Percentiles rank a stretch among this genome's conserved stretches.
phyloP scores from a whole-genome alignment of 2,113 vertebrate species.

The Microtus richardsoni region DNA sequence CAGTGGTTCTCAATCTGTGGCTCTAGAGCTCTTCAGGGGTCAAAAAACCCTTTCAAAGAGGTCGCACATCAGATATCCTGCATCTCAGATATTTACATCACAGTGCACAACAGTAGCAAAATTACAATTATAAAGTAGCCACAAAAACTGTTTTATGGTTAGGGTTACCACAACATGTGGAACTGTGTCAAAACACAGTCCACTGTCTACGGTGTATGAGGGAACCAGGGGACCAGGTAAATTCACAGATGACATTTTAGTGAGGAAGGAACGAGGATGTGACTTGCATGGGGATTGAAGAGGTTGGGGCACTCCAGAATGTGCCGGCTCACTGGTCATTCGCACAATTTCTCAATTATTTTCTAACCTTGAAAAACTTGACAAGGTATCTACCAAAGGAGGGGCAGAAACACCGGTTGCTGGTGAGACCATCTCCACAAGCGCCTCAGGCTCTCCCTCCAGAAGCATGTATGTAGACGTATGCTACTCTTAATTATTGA shows the following conservation, averaged over 20 bases:
- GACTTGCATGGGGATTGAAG: rapidly evolving
- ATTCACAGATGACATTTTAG: background rate
- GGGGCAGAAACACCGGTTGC: background rate
- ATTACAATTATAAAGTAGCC: background rate
- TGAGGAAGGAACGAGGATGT: no score
- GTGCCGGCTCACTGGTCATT: no score
- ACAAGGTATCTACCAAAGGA: background rate
- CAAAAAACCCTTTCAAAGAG: background rate
- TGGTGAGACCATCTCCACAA: slow-evolving; percentile 8
- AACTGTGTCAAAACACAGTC: background rate
- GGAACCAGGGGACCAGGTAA: rapidly evolving
- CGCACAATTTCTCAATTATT: background rate
- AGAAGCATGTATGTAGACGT: background rate
- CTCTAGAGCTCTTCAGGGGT: background rate
- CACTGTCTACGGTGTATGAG: no score
- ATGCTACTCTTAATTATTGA: slow-evolving; percentile 38
- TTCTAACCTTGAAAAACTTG: background rate
- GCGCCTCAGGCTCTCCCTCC: background rate
- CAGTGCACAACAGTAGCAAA: background rate
- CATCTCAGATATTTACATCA: background rate
- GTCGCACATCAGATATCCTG: background rate
- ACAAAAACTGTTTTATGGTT: background rate
- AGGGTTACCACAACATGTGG: background rate
- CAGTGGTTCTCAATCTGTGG: background rate
- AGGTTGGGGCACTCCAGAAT: no score